phyloP scores from a whole-genome alignment of 2,888 invertebrate genomes.

The Spodoptera picta region DNA sequence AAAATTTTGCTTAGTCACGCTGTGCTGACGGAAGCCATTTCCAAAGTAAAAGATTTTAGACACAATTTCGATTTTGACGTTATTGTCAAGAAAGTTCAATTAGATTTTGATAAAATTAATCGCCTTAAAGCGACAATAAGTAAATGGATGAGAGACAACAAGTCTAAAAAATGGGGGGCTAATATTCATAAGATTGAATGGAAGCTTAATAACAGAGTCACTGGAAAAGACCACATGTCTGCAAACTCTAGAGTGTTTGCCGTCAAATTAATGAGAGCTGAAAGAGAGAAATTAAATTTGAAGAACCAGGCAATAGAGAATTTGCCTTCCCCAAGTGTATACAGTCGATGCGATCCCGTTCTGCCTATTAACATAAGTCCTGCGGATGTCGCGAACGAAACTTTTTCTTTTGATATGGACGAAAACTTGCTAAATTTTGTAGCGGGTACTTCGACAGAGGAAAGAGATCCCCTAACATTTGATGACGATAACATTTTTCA shows the following conservation, averaged over 20 bases:
- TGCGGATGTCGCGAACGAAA: neutral
- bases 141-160: slow-evolving; percentile 16
- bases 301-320: neutral
- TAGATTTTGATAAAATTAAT: slow-evolving; percentile 10
- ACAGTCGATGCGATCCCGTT: slow-evolving; percentile 13
- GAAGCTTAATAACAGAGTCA: slow-evolving; percentile 2
- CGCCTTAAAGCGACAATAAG: neutral
- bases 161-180: slow-evolving; percentile 3
- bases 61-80: slow-evolving; percentile 1
- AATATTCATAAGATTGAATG: slow-evolving; percentile 11
- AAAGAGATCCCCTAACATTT: slow-evolving; percentile 4
- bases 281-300: too few species aligned
- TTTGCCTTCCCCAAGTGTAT: neutral
- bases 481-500: neutral
- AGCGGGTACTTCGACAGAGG: neutral
- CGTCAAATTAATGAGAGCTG: neutral
- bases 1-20: slow-evolving; percentile 17
- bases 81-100: slow-evolving; percentile 5
- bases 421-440: neutral
- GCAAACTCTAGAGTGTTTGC: neutral
- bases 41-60: slow-evolving; percentile 7
- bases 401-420: neutral
- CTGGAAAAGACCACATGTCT: neutral
- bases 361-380: slow-evolving; percentile 3
- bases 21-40: neutral